Evolutionary conservation across 2,113 vertebrate genomes (phyloP), one percentile per base, ranked within the genome.

Genomic region (Corythoichthys haematopterus): DNA sequence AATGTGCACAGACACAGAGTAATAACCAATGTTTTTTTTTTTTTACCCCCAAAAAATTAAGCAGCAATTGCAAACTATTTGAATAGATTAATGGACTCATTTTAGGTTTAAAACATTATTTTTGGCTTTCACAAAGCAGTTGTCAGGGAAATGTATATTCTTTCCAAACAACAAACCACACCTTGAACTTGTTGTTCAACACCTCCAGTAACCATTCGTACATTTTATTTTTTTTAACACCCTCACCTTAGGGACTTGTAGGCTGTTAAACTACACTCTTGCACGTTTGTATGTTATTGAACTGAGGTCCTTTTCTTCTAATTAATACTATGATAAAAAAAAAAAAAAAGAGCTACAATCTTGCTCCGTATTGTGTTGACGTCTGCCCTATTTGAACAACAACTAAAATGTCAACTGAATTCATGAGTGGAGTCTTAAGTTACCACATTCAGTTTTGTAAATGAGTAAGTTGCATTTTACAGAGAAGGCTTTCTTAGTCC

Each of bases 181-280:
- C 47, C 10, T 33, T 35, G 3, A 2, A 40, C 45, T 64, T 90
- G 85, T 91, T 89, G 70, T 87, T 90, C 59, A 68, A 87, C 91
- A 90, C 89, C 83, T 91, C 16, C 20, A 13, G 71, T 89, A 77
- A 85, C 75, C 72, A 72, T 58, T 88, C 80, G 74, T 4, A 75
- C 84, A 69, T 85, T 64, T 59, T 80, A 68, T 85, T 87, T 81
- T 84, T 85, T 82, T 4, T n/a, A 81, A 76, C 83, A 79, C 81
- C 74, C 79, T 3, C 56, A 50, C 72, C 65, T 48, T 8, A 40
- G 85, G 80, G 75, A 76, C n/a, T 40, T 61, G n/a, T 16, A 61
- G 1, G 57, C 16, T 43, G 38, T 3, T 45, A 10, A 20, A 61
- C 4, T 6, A 57, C 12, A 57, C 35, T 57, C 35, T 15, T 14